Evolutionary conservation across 2,888 invertebrate genomes (phyloP), one percentile per base, ranked within the genome.

Genomic region (Hyposoter dolosus): DNA sequence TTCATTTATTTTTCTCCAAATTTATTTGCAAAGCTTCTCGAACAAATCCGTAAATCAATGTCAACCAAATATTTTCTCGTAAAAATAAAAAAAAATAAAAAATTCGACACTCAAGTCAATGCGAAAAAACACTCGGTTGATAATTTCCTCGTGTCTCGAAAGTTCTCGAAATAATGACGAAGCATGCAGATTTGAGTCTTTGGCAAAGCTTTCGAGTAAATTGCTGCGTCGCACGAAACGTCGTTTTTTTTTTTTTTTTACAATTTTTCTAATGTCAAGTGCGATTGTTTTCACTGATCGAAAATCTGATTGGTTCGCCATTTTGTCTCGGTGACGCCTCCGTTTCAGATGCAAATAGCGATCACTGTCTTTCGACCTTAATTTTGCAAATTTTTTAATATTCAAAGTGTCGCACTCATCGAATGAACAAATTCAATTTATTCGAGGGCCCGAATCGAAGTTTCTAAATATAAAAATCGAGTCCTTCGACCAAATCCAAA

Each of bases 121-220:
- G 28, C 32, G 28, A 17, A 32, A 71, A 71, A 71, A n/a, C 50
- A 32, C 50, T 71, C 9, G 71, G n/a, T 50, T 15, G n/a, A 71
- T 17, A 32, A 32, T 47, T 69, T 23, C 50, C 47, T 47, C 50
- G 50, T 28, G 3, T 7, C 32, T 32, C 50, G 7, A 71, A 63
- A 63, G 9, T 7, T 45, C 7, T 60, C 17, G 23, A 19, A 56
- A 60, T 43, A 43, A 60, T 60, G 74, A 43, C 23, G 74, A 19
- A 53, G 32, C 53, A 28, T 7, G 50, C 19, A 43, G 66, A 66
- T 66, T 66, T 40, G 35, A 19, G 40, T 12, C 12, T 43, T 0
- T 6, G 10, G 19, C 12, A 66, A 66, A 66, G 66, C 66, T 66
- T 43, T 66, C 9, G 66, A 0, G 43, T n/a, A 43, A 66, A 66